Evolutionary conservation across 2,888 invertebrate genomes (phyloP), one percentile per base, ranked within the genome.

Genomic region (Hyppa rectilinea): DNA sequence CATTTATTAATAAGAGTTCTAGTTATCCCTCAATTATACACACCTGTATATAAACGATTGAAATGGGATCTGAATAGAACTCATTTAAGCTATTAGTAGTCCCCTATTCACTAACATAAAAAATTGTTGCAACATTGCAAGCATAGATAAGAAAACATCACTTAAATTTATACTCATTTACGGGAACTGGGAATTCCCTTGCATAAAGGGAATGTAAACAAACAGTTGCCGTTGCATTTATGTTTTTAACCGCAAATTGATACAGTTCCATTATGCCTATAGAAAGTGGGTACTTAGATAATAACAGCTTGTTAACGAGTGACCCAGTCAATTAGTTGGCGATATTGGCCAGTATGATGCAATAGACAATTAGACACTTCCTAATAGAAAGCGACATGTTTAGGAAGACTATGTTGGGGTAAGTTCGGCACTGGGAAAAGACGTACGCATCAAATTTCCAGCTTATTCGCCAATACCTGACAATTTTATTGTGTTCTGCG

Each of bases 301-400:
- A 85, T 85, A 85, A 82, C 75, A 43, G 71, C 84, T 85, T 73
- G 86, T 88, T 87, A 88, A 84, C 81, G 75, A 86, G 62, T 87
- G 89, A 88, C 87, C 75, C 55, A 63, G 87, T 89, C 89, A 91
- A 93, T 92, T 88, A 90, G 91, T 90, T 90, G 85, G 90, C 90
- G 90, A 91, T 92, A 90, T 87, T 85, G 85, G 86, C 79, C 86
- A 80, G 85, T 87, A 87, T 90, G 88, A 86, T 87, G 90, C 89
- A 89, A 88, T 88, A 85, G 87, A 74, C 82, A 83, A 81, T 84
- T 79, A 81, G 75, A 80, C 78, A 77, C 73, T 82, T 81, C 75
- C 73, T 82, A 65, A 71, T 65, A 77, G 62, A 64, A 80, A 53
- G 63, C 53, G 29, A 62, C 10, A 53, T 75, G 45, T 61, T 50